These are phyloP conservation scores for Ophion ventricosus DNA, from an alignment of 2,888 invertebrate genomes.

Conservation along the genomic window DNA sequence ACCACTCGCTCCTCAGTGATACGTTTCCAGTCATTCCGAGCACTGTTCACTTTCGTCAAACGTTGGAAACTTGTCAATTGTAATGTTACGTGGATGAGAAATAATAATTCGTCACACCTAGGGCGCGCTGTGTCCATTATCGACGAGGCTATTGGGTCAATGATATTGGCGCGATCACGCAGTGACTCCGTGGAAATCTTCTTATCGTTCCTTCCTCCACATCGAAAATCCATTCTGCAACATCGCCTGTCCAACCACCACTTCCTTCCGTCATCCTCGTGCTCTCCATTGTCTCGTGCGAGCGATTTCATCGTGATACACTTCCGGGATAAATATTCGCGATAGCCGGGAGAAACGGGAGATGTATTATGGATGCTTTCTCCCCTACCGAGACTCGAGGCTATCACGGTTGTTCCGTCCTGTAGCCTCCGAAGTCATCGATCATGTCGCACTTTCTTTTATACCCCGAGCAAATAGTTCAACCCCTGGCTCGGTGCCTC, in stretches of 20 bases:
- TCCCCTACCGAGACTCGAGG: conserved; percentile 36
- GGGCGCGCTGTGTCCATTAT: conserved; percentile 9
- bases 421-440: conserved; percentile 61
- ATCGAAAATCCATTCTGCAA: conserved; percentile 30
- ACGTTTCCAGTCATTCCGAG: conserved; percentile 46
- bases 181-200: conserved; percentile 51
- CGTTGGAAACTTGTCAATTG: conserved; percentile 48
- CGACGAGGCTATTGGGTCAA: conserved; percentile 11
- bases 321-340: conserved; percentile 62
- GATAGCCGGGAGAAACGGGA: conserved; percentile 15
- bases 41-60: neutral
- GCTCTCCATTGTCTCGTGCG: conserved; percentile 63
- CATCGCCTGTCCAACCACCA: conserved; percentile 32
- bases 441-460: conserved; percentile 66
- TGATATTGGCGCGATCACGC: conserved; percentile 51
- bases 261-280: conserved; percentile 4
- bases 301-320: conserved; percentile 56
- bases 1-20: conserved; percentile 37
- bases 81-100: conserved; percentile 10
- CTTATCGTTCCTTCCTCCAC: conserved; percentile 47
- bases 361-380: conserved; percentile 13
- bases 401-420: conserved; percentile 28
- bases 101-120: conserved; percentile 54
- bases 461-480: conserved; percentile 59
- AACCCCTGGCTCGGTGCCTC: conserved; percentile 32